Conservation (phyloP, 2,113 vertebrate genomes). For the Cyphomyrus discorhynchus region DNA sequence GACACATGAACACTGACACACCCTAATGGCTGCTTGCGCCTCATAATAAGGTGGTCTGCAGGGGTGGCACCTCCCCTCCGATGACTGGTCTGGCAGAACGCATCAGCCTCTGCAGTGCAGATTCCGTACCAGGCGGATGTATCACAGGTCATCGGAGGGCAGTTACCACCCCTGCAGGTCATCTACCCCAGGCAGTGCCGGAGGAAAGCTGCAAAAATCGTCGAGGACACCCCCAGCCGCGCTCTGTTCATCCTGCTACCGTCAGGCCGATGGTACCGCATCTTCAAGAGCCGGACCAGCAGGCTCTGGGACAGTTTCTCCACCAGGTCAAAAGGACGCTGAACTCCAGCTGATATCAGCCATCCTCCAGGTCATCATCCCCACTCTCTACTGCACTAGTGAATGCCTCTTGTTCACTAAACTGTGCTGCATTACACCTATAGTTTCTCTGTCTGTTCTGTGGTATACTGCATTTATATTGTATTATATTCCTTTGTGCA, state of each 20-base stretch:
- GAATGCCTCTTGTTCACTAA: neutral
- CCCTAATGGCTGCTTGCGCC: neutral
- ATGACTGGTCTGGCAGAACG: too few relatives aligned
- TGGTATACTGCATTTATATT: neutral
- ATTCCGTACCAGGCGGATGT: too few relatives aligned
- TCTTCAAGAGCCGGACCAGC: too few relatives aligned
- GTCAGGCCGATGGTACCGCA: too few relatives aligned
- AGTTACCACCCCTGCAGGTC: neutral
- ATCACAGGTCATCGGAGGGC: too few relatives aligned
- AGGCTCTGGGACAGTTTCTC: too few relatives aligned
- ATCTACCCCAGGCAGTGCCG: neutral
- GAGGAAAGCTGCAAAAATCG: neutral
- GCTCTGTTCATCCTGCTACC: too few relatives aligned
- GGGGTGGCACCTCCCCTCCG: too few relatives aligned
- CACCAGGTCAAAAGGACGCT: neutral
- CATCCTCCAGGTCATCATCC: neutral
- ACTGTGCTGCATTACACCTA: neutral
- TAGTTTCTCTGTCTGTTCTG: neutral
- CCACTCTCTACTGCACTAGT: neutral
- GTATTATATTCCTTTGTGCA: neutral
- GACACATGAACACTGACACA: neutral
- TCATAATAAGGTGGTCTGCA: neutral
- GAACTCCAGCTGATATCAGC: neutral
- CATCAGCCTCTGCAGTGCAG: too few relatives aligned
- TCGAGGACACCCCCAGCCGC: neutral